Evolutionary conservation across 1,140 invertebrate genomes (phyloP).

Genomic region (Ericerus pela): DNA sequence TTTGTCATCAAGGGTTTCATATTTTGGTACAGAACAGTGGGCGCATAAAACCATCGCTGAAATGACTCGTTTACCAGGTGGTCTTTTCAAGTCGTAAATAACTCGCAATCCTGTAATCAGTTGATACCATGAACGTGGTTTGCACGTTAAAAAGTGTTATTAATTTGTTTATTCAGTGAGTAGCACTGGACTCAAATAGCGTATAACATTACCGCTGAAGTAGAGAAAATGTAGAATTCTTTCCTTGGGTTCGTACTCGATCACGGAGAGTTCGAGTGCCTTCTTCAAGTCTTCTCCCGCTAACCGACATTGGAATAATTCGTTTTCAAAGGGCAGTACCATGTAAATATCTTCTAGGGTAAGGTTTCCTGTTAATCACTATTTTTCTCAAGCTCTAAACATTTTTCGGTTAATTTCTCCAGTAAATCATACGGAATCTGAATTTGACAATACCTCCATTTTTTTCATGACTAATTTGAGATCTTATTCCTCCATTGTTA

Average conservation of each 20-base stretch:
- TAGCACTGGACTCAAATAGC: too few relatives aligned
- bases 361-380: constrained; percentile 34
- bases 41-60: constrained; percentile 35
- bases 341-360: constrained; percentile 38
- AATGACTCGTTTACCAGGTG: constrained; percentile 36
- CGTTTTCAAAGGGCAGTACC: constrained; percentile 42
- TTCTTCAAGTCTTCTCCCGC: constrained; percentile 28
- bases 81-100: constrained; percentile 37
- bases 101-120: constrained; percentile 31
- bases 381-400: too few relatives aligned
- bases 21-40: constrained; percentile 36
- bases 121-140: too few relatives aligned
- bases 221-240: not conserved
- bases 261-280: constrained; percentile 17
- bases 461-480: too few relatives aligned
- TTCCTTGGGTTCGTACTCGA: constrained; percentile 11
- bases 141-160: not conserved
- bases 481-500: too few relatives aligned
- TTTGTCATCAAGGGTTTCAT: constrained; percentile 22
- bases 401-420: too few relatives aligned
- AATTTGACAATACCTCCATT: too few relatives aligned
- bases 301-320: constrained; percentile 33
- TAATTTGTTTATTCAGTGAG: not conserved
- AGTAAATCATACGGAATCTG: too few relatives aligned
- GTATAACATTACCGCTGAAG: not conserved